A percentile compares a stretch with the other conserved stretches of the same genome.
Conservation (phyloP, 2,888 invertebrate species). For the Tribolium freemani region DNA sequence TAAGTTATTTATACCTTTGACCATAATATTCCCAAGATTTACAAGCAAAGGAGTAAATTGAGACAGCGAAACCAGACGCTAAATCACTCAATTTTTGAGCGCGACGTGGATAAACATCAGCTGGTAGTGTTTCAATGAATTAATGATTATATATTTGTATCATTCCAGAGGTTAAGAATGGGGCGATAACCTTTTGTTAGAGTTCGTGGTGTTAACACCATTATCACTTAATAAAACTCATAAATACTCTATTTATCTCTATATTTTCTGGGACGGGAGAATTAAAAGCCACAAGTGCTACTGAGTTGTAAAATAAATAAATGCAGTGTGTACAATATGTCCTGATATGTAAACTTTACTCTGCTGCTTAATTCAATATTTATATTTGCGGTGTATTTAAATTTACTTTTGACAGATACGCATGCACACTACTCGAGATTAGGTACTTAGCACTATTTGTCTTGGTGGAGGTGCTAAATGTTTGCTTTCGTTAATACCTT, state of each 20-base stretch:
- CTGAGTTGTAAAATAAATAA: constrained; percentile 52
- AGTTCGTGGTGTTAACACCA: constrained; percentile 26
- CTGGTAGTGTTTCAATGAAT: too few species aligned
- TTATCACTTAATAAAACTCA: constrained; percentile 38
- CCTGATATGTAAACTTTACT: constrained; percentile 58
- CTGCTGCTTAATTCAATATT: constrained; percentile 60
- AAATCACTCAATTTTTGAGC: constrained; percentile 3
- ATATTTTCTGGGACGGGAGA: constrained; percentile 11
- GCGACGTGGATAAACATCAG: not conserved
- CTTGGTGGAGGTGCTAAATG: constrained; percentile 56
- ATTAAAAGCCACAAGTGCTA: constrained; percentile 39
- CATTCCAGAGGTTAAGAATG: constrained; percentile 18
- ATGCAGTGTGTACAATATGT: constrained; percentile 54
- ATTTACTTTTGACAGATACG: constrained; percentile 59
- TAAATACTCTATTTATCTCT: constrained; percentile 37
- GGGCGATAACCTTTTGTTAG: constrained; percentile 37
- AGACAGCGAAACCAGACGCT: not conserved
- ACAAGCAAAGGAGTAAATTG: not conserved
- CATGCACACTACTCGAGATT: constrained; percentile 53
- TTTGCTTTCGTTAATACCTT: constrained; percentile 54
- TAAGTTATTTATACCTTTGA: constrained; percentile 46
- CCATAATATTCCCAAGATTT: constrained; percentile 22
- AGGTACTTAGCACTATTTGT: constrained; percentile 58
- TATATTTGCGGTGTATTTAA: constrained; percentile 61
- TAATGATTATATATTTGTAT: too few species aligned